phyloP scores from a whole-genome alignment of 2,797 vertebrate genomes.

The Cryptoprocta ferox region DNA sequence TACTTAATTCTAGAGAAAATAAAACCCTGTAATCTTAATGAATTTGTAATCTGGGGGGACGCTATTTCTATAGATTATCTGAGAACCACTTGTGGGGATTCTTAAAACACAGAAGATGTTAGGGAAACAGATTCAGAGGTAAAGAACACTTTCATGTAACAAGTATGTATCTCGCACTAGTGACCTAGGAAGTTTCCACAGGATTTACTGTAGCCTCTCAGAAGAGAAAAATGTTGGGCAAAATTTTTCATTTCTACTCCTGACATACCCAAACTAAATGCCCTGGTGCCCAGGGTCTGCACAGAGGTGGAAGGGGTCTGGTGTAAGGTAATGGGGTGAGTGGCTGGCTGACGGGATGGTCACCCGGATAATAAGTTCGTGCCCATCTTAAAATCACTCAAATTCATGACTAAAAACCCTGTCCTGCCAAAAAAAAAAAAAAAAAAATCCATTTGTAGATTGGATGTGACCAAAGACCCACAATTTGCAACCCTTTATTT shows the following conservation, averaged over 20 bases:
- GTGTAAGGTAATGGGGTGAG: neutral
- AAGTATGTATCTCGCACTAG: neutral
- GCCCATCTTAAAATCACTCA: neutral
- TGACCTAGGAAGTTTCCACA: neutral
- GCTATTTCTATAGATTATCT: neutral
- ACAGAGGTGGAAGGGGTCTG: neutral
- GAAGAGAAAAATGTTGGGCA: neutral
- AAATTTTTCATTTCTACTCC: neutral
- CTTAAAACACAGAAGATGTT: neutral
- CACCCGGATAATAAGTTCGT: neutral
- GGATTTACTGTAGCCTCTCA: neutral
- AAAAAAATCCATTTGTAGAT: neutral
- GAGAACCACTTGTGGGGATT: constrained; percentile 5
- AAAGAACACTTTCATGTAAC: neutral
- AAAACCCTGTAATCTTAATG: neutral
- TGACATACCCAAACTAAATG: neutral
- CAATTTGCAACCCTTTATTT: neutral
- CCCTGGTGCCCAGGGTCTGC: neutral
- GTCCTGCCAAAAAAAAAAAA: neutral
- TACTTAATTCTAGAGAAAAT: neutral
- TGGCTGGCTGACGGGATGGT: neutral
- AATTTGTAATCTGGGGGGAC: neutral
- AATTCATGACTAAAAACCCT: neutral
- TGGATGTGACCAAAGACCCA: neutral
- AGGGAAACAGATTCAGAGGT: neutral